These are phyloP conservation scores for Eupithecia insigniata DNA, from an alignment of 2,888 invertebrate genomes.

Conservation along the genomic window DNA sequence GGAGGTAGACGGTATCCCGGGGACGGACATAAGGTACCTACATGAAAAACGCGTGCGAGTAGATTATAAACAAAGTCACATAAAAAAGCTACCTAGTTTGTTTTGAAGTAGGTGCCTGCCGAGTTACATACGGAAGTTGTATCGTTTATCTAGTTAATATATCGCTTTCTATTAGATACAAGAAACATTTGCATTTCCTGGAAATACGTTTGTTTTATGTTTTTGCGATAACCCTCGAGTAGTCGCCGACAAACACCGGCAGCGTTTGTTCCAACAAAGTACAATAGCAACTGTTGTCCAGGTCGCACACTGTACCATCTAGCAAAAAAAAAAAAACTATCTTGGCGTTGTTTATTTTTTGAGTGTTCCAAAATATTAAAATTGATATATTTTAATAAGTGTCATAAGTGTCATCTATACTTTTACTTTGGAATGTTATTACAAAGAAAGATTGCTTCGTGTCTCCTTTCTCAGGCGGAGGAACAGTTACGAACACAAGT, in stretches of 20 bases:
- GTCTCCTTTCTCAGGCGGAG: not conserved
- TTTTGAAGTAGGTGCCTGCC: not conserved
- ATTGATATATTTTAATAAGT: too few species aligned
- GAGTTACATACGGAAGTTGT: not conserved
- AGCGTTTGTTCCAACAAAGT: not conserved
- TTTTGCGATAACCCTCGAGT: not conserved
- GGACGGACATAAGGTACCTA: too few species aligned
- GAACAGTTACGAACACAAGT: not conserved
- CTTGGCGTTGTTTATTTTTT: too few species aligned
- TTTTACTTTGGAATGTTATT: not conserved
- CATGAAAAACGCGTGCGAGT: too few species aligned
- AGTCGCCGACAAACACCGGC: slow-evolving; percentile 1
- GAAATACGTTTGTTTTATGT: not conserved
- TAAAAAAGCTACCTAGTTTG: not conserved
- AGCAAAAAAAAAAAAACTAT: too few species aligned
- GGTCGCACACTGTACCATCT: too few species aligned
- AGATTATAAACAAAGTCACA: not conserved
- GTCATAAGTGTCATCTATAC: not conserved
- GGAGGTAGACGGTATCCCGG: too few species aligned
- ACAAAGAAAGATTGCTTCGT: not conserved
- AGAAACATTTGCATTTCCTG: not conserved
- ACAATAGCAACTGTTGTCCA: not conserved
- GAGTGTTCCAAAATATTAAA: too few species aligned
- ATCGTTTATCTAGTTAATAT: not conserved
- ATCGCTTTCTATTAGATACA: slow-evolving; percentile 3